These are phyloP conservation scores for Luehdorfia chinensis DNA, from an alignment of 1,140 invertebrate species.

Conservation along the genomic window DNA sequence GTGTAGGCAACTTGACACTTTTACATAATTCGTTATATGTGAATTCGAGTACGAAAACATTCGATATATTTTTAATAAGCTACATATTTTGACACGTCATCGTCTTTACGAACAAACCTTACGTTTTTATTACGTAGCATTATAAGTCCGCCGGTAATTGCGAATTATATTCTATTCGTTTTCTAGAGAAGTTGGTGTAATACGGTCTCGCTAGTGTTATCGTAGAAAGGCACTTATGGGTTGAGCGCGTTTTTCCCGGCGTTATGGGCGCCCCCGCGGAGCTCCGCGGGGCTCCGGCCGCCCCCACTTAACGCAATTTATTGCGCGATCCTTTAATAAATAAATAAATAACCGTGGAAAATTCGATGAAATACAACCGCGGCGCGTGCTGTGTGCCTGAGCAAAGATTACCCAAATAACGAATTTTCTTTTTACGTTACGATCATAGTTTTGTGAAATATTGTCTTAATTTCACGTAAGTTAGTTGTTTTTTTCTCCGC, in stretches of 20 bases:
- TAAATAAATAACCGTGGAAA: conserved; percentile 72
- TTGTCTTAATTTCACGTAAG: conserved; percentile 19
- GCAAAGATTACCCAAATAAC: conserved; percentile 10
- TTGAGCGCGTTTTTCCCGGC: conserved; percentile 58
- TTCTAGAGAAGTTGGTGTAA: conserved; percentile 43
- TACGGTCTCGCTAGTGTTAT: conserved; percentile 41
- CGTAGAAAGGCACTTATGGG: conserved; percentile 69
- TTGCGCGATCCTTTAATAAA: conserved; percentile 70
- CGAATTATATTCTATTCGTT: conserved; percentile 33
- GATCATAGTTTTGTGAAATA: conserved; percentile 14
- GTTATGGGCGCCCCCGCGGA: conserved; percentile 62
- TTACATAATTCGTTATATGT: too few relatives aligned
- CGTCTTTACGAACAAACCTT: background rate
- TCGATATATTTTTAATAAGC: too few relatives aligned
- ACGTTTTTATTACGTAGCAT: too few relatives aligned
- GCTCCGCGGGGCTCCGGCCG: conserved; percentile 55
- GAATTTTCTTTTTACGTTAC: conserved; percentile 6
- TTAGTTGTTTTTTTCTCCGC: too few relatives aligned
- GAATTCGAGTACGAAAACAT: too few relatives aligned
- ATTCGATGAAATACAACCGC: conserved; percentile 65
- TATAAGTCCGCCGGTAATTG: conserved; percentile 1
- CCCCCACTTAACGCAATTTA: conserved; percentile 74
- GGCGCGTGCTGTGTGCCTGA: conserved; percentile 28
- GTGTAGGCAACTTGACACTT: too few relatives aligned
- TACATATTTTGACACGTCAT: too few relatives aligned